Percentiles rank a stretch among this genome's conserved stretches.
Evolutionary conservation across 2,113 vertebrate genomes (phyloP).

Genomic region (Myotis yumanensis): DNA sequence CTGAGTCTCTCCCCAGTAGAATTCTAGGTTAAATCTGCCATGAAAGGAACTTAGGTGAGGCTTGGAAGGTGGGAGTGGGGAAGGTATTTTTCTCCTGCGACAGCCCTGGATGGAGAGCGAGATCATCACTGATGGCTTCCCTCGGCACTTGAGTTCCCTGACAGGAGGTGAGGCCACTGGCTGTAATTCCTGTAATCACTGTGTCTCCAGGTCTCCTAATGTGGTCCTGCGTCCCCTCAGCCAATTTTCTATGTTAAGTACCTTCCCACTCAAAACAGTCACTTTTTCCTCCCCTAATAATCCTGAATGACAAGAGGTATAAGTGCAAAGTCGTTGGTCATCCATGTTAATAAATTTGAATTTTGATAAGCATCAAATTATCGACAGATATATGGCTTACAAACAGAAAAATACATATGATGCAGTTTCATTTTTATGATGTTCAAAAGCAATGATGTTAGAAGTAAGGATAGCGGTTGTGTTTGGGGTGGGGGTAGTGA

Average conservation of each 20-base stretch:
- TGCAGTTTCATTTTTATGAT: neutral
- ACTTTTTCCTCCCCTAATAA: neutral
- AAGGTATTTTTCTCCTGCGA: neutral
- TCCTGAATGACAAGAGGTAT: neutral
- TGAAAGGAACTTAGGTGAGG: neutral
- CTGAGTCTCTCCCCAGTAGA: neutral
- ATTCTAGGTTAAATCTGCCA: neutral
- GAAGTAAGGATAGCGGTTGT: neutral
- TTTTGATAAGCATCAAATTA: neutral
- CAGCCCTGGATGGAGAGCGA: neutral
- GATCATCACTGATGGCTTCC: neutral
- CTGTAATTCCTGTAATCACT: neutral
- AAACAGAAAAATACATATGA: neutral
- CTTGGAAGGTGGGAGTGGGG: neutral
- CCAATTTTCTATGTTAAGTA: neutral
- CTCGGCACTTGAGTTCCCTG: neutral
- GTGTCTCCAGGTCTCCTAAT: neutral
- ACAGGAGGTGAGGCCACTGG: neutral
- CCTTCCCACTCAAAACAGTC: neutral
- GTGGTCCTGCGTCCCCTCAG: neutral
- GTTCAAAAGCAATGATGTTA: neutral
- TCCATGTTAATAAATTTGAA: constrained; percentile 5
- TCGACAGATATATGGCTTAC: neutral
- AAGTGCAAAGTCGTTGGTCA: neutral
- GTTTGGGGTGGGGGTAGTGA: neutral